These are phyloP conservation scores for Xylocampa areola DNA, from an alignment of 2,888 invertebrate genomes.

Conservation along the genomic window DNA sequence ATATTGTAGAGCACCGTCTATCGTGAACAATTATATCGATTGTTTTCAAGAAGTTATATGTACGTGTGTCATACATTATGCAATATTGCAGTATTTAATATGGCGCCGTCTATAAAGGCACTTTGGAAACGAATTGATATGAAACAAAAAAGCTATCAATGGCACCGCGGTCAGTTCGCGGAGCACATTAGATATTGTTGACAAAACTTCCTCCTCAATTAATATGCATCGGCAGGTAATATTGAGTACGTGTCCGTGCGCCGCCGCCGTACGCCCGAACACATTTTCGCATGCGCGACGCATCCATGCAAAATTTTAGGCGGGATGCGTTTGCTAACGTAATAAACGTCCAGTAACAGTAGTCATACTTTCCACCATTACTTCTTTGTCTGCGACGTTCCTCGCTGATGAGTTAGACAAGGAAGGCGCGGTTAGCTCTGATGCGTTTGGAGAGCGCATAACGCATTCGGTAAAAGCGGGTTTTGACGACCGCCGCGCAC, in stretches of 20 bases:
- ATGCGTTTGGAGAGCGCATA: slow-evolving; percentile 81
- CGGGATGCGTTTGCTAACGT: slow-evolving; percentile 86
- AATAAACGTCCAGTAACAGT: slow-evolving; percentile 80
- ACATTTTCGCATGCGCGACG: slow-evolving; percentile 86
- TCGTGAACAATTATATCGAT: slow-evolving; percentile 72
- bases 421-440: slow-evolving; percentile 74
- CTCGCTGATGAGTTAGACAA: slow-evolving; percentile 78
- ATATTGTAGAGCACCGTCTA: slow-evolving; percentile 70
- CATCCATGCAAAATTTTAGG: slow-evolving; percentile 90
- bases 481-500: slow-evolving; percentile 85
- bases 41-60: slow-evolving; percentile 70
- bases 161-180: slow-evolving; percentile 79
- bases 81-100: slow-evolving; percentile 79
- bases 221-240: slow-evolving; percentile 89
- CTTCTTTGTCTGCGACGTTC: slow-evolving; percentile 77
- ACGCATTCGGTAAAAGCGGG: slow-evolving; percentile 87
- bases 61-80: slow-evolving; percentile 81
- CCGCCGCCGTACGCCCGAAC: slow-evolving; percentile 68
- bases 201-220: slow-evolving; percentile 89
- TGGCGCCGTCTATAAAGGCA: slow-evolving; percentile 81
- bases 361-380: slow-evolving; percentile 78
- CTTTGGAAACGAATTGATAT: slow-evolving; percentile 69
- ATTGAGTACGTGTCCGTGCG: slow-evolving; percentile 82
- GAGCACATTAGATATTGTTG: slow-evolving; percentile 89
- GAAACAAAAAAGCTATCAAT: slow-evolving; percentile 84